Evolutionary conservation across 2,113 vertebrate species (phyloP).

Genomic region (Pelodiscus sinensis): DNA sequence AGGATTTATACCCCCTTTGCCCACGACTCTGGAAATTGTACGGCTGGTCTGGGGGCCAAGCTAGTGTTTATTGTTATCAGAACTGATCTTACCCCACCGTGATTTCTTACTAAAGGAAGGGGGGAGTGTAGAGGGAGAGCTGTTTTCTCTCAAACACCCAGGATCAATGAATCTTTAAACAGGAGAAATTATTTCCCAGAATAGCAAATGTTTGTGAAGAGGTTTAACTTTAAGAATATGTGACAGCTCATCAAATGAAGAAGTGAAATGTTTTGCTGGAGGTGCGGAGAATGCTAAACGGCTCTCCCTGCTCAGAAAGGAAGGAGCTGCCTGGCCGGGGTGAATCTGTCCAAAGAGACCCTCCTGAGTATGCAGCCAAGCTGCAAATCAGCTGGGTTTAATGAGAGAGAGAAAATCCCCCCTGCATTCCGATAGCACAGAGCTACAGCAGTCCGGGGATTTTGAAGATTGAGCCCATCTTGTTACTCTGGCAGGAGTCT

Average conservation of each 20-base stretch:
- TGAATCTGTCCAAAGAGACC: background rate
- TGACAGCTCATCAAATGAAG: constrained; percentile 48
- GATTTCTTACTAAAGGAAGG: constrained; percentile 34
- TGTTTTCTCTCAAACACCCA: background rate
- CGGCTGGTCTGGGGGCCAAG: accelerated
- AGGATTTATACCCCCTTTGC: constrained; percentile 36
- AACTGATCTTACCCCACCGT: background rate
- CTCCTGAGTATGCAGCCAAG: background rate
- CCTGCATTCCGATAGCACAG: background rate
- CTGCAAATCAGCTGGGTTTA: background rate
- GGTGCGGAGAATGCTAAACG: background rate
- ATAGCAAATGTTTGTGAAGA: background rate
- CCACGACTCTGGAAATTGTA: background rate
- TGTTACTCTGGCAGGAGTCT: background rate
- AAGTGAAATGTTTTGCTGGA: background rate
- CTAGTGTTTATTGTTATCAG: background rate
- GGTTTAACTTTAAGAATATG: constrained; percentile 58
- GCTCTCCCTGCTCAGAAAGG: background rate
- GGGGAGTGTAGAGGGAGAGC: background rate
- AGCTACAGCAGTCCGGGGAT: accelerated
- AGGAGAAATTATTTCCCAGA: constrained; percentile 34
- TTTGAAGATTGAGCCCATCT: background rate
- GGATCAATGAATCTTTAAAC: constrained; percentile 63
- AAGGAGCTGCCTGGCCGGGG: background rate
- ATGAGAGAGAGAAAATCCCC: background rate